Percentiles rank a stretch among this genome's conserved stretches.
Evolutionary conservation across 2,797 vertebrate genomes (phyloP).

Genomic region (Falco concolor): DNA sequence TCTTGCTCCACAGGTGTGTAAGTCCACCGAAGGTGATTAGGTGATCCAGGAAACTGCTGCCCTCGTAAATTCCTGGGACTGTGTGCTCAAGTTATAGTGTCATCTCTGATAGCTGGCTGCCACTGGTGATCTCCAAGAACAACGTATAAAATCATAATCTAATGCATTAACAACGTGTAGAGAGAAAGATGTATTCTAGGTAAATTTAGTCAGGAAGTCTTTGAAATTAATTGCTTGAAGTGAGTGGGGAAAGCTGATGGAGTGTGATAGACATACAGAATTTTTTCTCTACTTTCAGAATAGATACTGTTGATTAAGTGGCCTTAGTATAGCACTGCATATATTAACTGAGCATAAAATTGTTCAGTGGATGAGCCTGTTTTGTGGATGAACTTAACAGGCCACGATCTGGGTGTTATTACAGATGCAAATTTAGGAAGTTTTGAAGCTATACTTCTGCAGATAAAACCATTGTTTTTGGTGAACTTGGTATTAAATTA

Average conservation of each 20-base stretch:
- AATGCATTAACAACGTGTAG: not conserved
- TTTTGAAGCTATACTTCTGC: not conserved
- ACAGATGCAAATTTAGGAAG: not conserved
- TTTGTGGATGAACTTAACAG: not conserved
- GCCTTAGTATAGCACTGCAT: constrained; percentile 11
- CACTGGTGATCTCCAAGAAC: not conserved
- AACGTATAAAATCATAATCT: not conserved
- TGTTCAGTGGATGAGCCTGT: not conserved
- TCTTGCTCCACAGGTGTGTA: not conserved
- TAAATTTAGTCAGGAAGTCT: constrained; percentile 30
- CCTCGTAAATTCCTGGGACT: not conserved
- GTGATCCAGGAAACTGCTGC: not conserved
- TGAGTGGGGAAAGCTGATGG: constrained; percentile 24
- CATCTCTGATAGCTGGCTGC: not conserved
- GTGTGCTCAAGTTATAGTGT: not conserved
- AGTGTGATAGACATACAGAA: constrained; percentile 17
- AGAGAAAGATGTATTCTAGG: constrained; percentile 12
- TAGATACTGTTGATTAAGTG: constrained; percentile 23
- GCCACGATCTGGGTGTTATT: not conserved
- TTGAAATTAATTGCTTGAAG: constrained; percentile 24
- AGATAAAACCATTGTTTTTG: not conserved
- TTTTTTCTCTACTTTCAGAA: not conserved
- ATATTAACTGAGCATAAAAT: constrained; percentile 12
- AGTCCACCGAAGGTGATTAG: not conserved
- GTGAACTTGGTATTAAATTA: not conserved